phyloP scores from a whole-genome alignment of 2,113 vertebrate species.

The Probosciger aterrimus region DNA sequence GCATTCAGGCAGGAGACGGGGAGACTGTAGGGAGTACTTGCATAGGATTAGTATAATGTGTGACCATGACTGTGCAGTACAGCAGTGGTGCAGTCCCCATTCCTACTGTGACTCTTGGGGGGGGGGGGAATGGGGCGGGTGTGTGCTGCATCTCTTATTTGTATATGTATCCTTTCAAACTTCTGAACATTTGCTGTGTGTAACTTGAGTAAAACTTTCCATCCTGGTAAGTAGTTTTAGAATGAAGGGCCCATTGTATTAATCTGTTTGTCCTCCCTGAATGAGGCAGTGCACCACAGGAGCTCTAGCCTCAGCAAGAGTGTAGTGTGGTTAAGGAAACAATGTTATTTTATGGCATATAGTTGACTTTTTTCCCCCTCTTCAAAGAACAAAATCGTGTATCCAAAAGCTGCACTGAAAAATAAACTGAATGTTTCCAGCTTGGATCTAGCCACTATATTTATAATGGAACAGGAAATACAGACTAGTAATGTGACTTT shows the following conservation, averaged over 20 bases:
- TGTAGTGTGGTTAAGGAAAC: background rate
- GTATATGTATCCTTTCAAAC: background rate
- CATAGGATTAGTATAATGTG: rapidly evolving
- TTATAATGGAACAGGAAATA: background rate
- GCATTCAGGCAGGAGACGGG: background rate
- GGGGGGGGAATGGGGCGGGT: too few species aligned
- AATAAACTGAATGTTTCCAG: background rate
- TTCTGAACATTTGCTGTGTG: background rate
- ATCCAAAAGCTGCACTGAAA: background rate
- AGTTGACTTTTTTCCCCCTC: background rate
- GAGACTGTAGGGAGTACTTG: too few species aligned
- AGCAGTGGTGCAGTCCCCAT: background rate
- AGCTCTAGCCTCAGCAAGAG: background rate
- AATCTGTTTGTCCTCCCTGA: background rate
- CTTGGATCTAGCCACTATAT: background rate
- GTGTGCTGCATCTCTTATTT: background rate
- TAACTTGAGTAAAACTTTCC: background rate
- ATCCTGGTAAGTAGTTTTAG: background rate
- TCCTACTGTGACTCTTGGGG: background rate
- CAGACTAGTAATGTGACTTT: background rate
- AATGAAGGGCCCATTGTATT: background rate
- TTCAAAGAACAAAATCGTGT: background rate
- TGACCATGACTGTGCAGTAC: background rate
- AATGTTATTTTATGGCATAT: background rate
- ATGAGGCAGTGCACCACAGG: background rate